Conservation (phyloP, 2,888 invertebrate genomes). For the Noctua pronuba region DNA sequence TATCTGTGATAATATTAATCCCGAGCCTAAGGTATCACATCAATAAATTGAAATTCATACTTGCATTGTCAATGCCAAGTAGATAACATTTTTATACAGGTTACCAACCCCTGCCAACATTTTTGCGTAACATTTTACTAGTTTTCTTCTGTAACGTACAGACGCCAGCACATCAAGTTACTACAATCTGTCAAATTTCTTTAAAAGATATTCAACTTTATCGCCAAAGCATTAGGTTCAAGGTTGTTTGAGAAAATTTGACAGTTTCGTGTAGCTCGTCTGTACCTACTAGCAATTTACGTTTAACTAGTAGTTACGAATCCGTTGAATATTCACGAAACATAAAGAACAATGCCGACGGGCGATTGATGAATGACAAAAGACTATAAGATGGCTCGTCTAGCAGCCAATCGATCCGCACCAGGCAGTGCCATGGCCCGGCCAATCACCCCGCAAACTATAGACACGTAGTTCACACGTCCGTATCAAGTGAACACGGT, state of each 20-base stretch:
- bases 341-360: conserved; percentile 63
- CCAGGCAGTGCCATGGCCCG: conserved; percentile 81
- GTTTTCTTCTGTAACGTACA: background rate
- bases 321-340: conserved; percentile 57
- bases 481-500: conserved; percentile 31
- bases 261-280: too few species aligned
- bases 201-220: too few species aligned
- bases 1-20: conserved; percentile 57
- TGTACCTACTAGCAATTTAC: conserved; percentile 13
- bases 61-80: conserved; percentile 11
- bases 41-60: conserved; percentile 33
- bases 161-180: too few species aligned
- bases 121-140: conserved; percentile 21
- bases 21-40: conserved; percentile 19
- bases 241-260: too few species aligned
- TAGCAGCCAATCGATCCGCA: conserved; percentile 83
- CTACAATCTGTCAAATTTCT: too few species aligned
- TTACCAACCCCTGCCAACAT: background rate
- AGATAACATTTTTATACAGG: conserved; percentile 29
- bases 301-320: conserved; percentile 29
- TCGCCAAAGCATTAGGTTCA: too few species aligned
- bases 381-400: conserved; percentile 76
- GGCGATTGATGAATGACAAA: conserved; percentile 78
- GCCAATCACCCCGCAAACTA: conserved; percentile 84
- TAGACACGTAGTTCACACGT: conserved; percentile 71